Evolutionary conservation across 2,797 vertebrate species (phyloP).

Genomic region (Apogon talboti): DNA sequence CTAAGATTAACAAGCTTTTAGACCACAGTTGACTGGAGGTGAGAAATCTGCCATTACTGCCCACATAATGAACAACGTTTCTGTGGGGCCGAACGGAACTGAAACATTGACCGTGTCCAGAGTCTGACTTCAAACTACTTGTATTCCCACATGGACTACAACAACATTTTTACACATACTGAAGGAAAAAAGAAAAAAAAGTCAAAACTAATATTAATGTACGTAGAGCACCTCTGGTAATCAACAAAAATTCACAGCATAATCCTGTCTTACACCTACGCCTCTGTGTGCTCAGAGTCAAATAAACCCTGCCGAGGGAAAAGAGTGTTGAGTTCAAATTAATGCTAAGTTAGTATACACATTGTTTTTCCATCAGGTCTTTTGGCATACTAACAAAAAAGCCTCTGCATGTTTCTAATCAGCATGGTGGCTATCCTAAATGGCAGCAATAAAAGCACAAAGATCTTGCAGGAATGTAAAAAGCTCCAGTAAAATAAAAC

Average conservation of each 20-base stretch:
- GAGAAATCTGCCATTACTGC: conserved; percentile 67
- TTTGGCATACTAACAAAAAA: conserved; percentile 43
- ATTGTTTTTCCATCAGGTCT: conserved; percentile 42
- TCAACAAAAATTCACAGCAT: conserved; percentile 43
- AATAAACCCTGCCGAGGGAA: conserved; percentile 19
- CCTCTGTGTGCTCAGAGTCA: conserved; percentile 24
- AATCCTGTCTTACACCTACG: conserved; percentile 38
- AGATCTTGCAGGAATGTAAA: conserved; percentile 81
- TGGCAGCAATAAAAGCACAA: conserved; percentile 77
- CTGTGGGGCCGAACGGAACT: conserved; percentile 10
- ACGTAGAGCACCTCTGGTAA: conserved; percentile 29
- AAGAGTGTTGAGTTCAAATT: conserved; percentile 22
- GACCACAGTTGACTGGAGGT: conserved; percentile 69
- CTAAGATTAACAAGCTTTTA: conserved; percentile 80
- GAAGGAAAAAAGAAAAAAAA: conserved; percentile 2
- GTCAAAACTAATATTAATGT: conserved; percentile 28
- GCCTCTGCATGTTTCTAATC: conserved; percentile 74
- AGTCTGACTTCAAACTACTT: neutral
- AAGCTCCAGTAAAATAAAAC: conserved; percentile 81
- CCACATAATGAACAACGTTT: conserved; percentile 46
- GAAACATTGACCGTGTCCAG: conserved; percentile 11
- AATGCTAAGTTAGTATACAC: conserved; percentile 38
- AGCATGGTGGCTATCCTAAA: conserved; percentile 69
- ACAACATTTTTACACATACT: neutral
- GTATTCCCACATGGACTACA: neutral